These are phyloP conservation scores for Meliscaeva auricollis DNA, from an alignment of 2,888 invertebrate species.

Conservation along the genomic window DNA sequence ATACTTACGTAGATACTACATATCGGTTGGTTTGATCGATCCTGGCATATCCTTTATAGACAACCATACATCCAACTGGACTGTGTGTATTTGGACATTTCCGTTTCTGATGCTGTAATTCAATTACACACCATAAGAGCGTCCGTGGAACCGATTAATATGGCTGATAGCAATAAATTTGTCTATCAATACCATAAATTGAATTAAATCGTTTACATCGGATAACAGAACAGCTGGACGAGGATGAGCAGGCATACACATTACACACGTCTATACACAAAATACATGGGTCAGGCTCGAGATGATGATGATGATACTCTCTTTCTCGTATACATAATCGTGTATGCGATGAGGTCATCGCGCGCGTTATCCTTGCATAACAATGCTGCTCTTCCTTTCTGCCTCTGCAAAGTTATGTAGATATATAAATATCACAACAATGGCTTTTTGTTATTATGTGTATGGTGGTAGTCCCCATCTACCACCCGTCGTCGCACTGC, in stretches of 20 bases:
- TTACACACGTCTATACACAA: neutral
- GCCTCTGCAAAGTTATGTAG: neutral
- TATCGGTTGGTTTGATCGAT: slow-evolving; percentile 65
- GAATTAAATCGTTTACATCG: slow-evolving; percentile 77
- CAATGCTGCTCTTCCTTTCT: slow-evolving; percentile 25
- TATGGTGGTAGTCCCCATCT: too few species aligned
- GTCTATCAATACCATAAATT: slow-evolving; percentile 77
- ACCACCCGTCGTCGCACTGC: too few species aligned
- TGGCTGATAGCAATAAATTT: slow-evolving; percentile 77
- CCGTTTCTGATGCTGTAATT: slow-evolving; percentile 67
- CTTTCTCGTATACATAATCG: slow-evolving; percentile 2
- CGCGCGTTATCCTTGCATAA: slow-evolving; percentile 56
- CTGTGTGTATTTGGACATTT: slow-evolving; percentile 31
- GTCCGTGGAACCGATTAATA: slow-evolving; percentile 71
- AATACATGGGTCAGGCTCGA: slow-evolving; percentile 4
- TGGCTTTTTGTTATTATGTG: slow-evolving; percentile 3
- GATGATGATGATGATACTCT: slow-evolving; percentile 8
- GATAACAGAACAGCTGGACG: slow-evolving; percentile 65
- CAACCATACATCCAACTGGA: neutral
- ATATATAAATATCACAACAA: neutral
- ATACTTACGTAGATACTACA: neutral
- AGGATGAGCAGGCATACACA: neutral
- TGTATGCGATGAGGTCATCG: slow-evolving; percentile 50
- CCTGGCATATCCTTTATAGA: slow-evolving; percentile 3
- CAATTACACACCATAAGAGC: slow-evolving; percentile 68